phyloP scores from a whole-genome alignment of 2,888 invertebrate genomes.

The Spodoptera littoralis region DNA sequence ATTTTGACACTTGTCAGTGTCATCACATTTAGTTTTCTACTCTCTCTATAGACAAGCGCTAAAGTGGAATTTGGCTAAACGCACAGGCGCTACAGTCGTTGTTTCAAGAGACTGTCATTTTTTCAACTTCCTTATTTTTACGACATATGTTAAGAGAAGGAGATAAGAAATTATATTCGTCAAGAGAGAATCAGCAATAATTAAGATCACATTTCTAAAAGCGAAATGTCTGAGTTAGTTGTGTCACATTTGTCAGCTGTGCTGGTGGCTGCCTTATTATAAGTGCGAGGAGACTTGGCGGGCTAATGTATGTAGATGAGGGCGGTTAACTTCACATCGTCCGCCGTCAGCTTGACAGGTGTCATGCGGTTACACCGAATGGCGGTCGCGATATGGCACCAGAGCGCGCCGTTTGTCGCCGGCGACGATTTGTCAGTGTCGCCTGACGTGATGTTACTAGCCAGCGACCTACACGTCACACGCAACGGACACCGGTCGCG shows the following conservation, averaged over 20 bases:
- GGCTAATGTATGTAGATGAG: slow-evolving; percentile 52
- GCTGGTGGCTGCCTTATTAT: slow-evolving; percentile 9
- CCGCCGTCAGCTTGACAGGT: slow-evolving; percentile 47
- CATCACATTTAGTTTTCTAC: no score
- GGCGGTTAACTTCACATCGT: slow-evolving; percentile 41
- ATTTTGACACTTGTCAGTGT: no score
- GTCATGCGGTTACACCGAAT: slow-evolving; percentile 47
- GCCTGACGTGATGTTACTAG: slow-evolving; percentile 34
- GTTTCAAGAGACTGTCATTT: no score
- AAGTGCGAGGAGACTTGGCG: slow-evolving; percentile 18
- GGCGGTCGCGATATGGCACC: slow-evolving; percentile 36
- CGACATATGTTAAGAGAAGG: no score
- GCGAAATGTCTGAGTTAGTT: slow-evolving; percentile 5
- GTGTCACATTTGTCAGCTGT: slow-evolving; percentile 17
- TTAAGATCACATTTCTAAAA: slow-evolving; percentile 6
- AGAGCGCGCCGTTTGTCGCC: slow-evolving; percentile 37
- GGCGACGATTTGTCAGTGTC: slow-evolving; percentile 61
- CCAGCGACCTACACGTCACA: slow-evolving; percentile 37
- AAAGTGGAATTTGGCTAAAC: no score
- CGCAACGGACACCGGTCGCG: slow-evolving; percentile 29
- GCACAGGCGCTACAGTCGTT: no score
- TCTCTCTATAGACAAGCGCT: no score
- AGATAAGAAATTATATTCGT: background rate
- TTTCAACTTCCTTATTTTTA: no score
- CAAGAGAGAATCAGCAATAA: background rate